These are phyloP conservation scores for Aethina tumida DNA, from an alignment of 1,140 invertebrate species.

Conservation along the genomic window DNA sequence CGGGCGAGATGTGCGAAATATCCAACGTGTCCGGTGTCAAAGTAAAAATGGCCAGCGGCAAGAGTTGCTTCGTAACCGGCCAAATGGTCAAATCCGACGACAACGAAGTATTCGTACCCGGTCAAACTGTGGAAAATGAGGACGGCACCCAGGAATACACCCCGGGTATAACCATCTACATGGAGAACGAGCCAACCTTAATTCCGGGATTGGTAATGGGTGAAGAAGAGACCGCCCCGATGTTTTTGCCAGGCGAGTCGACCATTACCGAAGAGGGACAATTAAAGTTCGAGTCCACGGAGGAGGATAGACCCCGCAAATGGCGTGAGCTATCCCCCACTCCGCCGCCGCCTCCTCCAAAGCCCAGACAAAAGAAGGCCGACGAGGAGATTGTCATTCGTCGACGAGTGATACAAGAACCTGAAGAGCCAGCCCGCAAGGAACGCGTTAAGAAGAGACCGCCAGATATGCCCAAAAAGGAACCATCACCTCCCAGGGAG, in stretches of 20 bases:
- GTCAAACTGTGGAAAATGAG: constrained; percentile 58
- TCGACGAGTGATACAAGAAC: constrained; percentile 24
- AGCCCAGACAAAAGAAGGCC: constrained; percentile 20
- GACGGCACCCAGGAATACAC: constrained; percentile 51
- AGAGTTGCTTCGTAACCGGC: constrained; percentile 39
- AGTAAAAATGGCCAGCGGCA: constrained; percentile 48
- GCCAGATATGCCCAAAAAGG: constrained; percentile 17
- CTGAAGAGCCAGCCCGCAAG: constrained; percentile 17
- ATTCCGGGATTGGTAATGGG: constrained; percentile 43
- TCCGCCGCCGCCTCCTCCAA: constrained; percentile 15
- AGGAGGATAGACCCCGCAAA: constrained; percentile 23
- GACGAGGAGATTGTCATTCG: constrained; percentile 26
- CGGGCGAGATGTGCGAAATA: constrained; percentile 47
- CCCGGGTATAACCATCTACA: constrained; percentile 58
- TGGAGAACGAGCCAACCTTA: constrained; percentile 52
- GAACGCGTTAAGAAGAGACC: constrained; percentile 23
- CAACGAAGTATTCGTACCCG: constrained; percentile 57
- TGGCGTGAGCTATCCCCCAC: constrained; percentile 7
- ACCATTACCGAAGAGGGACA: constrained; percentile 41
- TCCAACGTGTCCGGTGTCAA: constrained; percentile 53
- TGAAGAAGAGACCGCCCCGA: constrained; percentile 26
- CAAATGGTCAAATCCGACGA: constrained; percentile 55
- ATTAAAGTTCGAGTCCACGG: constrained; percentile 33
- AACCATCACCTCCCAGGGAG: constrained; percentile 18
- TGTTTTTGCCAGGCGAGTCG: constrained; percentile 50